Base-by-base conservation (phyloP, 2,797 vertebrate genomes). In the Thunnus albacares region DNA sequence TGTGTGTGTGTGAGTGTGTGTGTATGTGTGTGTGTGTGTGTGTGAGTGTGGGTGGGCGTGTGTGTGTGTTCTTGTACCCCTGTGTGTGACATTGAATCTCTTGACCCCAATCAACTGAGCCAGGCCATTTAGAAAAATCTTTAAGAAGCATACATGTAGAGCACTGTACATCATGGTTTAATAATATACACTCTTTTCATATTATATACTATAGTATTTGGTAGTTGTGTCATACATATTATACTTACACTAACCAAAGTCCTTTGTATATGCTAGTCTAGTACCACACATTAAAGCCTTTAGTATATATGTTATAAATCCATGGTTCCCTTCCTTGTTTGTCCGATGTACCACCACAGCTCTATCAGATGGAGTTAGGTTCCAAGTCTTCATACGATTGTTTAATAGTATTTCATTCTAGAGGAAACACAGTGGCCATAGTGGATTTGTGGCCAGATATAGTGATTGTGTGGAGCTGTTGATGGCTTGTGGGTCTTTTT, bases 81-180 rank as follows among this genome's bases (percentile, higher is more conserved):
- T 74, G 55, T 62, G 56, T 47, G 41, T 64, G 61, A 75, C 67
- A 71, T 68, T 22, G 35, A 65, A 69, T 79, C 70, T 45, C 20
- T 68, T 82, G 73, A 89, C 76, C 83, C 30, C 64, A 86, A 85
- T 88, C 74, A 87, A 79, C 28, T 1, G 1, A 67, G 20, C 52
- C 55, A 52, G 59, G 75, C 57, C 64, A 79, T 55, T 71, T 73
- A 14, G 52, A 60, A 28, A 77, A 33, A 33, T 33, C 30, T 38
- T 38, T 49, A 43, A 66, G 59, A 73, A 30, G 24, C 2, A 28
- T 45, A 59, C 24, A 71, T 80, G 24, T 61, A 6, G 30, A 6
- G 20, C 12, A 45, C 43, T 45, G 5, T 24, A 10, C 8, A 33
- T 17, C 13, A 41, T 6, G 28, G 4, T 51, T 6, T 41, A 3